phyloP scores from a whole-genome alignment of 2,888 invertebrate genomes.

The Acanthopleura granulata region DNA sequence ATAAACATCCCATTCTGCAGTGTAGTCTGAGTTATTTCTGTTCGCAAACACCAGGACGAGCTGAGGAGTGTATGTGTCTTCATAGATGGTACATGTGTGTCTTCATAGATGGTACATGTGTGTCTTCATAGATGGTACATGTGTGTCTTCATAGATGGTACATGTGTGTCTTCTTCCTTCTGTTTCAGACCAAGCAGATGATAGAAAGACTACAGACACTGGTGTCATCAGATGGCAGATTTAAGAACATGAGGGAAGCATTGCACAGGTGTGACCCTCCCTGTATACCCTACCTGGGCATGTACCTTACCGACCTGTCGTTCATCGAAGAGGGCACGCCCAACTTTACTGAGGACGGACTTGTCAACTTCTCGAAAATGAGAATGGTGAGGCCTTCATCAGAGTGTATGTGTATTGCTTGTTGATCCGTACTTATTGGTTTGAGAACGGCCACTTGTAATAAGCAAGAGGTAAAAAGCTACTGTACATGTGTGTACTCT shows the following conservation, averaged over 20 bases:
- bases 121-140: no score
- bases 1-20: no score
- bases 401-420: neutral
- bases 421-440: no score
- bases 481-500: no score
- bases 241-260: conserved; percentile 87
- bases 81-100: no score
- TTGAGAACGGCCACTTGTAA: no score
- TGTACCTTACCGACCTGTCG: conserved; percentile 90
- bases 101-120: no score
- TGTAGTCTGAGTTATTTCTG: no score
- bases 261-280: conserved; percentile 83
- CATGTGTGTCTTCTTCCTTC: neutral
- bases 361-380: conserved; percentile 95
- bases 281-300: conserved; percentile 75
- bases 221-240: conserved; percentile 90
- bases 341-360: conserved; percentile 88
- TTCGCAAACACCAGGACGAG: no score
- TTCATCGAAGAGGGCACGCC: conserved; percentile 95
- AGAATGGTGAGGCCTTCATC: conserved; percentile 81
- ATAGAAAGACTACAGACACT: conserved; percentile 88
- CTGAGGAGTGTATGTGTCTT: no score
- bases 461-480: no score
- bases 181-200: conserved; percentile 85
- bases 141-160: no score